These are phyloP conservation scores for Plecturocebus donacophilus DNA, from an alignment of 2,113 vertebrate species.

Conservation along the genomic window DNA sequence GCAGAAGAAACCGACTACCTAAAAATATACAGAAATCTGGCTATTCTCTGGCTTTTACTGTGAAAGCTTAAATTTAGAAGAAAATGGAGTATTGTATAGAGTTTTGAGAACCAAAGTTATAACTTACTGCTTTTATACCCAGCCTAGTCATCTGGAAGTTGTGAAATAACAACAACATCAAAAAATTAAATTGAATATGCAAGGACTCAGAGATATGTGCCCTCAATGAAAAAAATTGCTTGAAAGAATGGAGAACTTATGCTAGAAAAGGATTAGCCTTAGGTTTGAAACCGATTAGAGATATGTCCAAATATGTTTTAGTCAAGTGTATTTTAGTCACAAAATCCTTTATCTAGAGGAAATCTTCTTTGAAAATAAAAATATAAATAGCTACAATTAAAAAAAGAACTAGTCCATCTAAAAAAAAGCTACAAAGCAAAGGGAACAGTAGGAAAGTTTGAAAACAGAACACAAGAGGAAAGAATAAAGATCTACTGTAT, in stretches of 20 bases:
- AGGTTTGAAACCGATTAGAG: neutral
- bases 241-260: neutral
- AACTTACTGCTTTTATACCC: slow-evolving; percentile 67
- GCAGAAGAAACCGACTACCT: slow-evolving; percentile 51
- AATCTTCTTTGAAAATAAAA: slow-evolving; percentile 19
- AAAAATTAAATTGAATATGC: slow-evolving; percentile 25
- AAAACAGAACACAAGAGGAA: slow-evolving; percentile 11
- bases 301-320: neutral
- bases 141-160: slow-evolving; percentile 46
- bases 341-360: slow-evolving; percentile 4
- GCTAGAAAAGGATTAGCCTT: neutral
- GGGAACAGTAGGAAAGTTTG: neutral
- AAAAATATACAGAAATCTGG: slow-evolving; percentile 59
- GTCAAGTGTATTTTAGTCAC: neutral
- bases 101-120: slow-evolving; percentile 43
- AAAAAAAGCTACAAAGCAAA: neutral
- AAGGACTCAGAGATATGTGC: neutral
- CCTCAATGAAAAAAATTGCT: neutral
- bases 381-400: neutral
- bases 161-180: slow-evolving; percentile 7
- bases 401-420: neutral
- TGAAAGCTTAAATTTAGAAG: slow-evolving; percentile 60
- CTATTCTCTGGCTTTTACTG: slow-evolving; percentile 51
- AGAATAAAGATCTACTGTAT: neutral
- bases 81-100: slow-evolving; percentile 36